Conservation (phyloP, 2,888 invertebrate genomes). For the Phortica okadai region DNA sequence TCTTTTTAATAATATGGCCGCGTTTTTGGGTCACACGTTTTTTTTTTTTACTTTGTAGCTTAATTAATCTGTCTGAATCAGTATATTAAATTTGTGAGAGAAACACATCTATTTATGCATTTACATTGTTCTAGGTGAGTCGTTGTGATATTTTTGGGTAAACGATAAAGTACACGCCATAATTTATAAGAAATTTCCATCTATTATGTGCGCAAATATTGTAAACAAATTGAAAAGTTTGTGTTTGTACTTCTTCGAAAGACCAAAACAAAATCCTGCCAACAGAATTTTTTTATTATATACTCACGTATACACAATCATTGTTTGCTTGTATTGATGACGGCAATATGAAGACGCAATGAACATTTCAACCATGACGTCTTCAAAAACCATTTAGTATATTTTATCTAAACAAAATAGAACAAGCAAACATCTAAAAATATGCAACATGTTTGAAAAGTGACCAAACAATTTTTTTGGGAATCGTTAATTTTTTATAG, state of each 20-base stretch:
- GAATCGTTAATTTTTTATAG: not conserved
- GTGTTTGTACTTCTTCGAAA: constrained; percentile 8
- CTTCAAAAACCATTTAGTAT: not conserved
- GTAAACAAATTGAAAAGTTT: constrained; percentile 7
- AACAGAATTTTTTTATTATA: not conserved
- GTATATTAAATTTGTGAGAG: not conserved
- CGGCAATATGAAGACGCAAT: not conserved
- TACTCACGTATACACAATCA: not conserved
- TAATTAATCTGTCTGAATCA: not conserved
- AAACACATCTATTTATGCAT: not conserved
- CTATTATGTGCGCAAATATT: not conserved
- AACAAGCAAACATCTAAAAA: constrained; percentile 4
- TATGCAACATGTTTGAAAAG: not conserved
- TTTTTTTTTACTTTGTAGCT: constrained; percentile 2
- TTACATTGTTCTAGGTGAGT: constrained; percentile 1
- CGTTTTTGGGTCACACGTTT: not conserved
- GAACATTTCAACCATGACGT: constrained; percentile 3
- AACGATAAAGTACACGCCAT: not conserved
- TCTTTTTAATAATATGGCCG: too few relatives aligned
- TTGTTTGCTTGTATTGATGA: not conserved
- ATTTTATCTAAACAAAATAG: not conserved
- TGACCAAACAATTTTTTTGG: too few relatives aligned
- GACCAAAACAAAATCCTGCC: constrained; percentile 1
- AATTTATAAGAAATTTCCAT: not conserved
- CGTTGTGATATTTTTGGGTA: constrained; percentile 23